Evolutionary conservation across 1,140 invertebrate species (phyloP).

Genomic region (Solen grandis): DNA sequence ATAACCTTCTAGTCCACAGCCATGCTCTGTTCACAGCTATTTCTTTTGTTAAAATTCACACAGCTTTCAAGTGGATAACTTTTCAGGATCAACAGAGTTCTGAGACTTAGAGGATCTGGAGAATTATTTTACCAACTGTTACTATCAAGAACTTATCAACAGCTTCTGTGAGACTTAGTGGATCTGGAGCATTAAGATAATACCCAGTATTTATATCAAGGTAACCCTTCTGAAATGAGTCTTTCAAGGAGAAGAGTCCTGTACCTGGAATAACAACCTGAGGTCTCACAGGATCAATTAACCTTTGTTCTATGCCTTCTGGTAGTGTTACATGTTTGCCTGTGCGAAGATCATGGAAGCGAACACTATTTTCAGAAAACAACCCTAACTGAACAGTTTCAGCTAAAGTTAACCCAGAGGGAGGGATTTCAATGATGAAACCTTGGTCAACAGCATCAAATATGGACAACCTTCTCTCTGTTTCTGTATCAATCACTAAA

Average conservation of each 20-base stretch:
- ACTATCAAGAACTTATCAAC: constrained; percentile 47
- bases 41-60: too few species aligned
- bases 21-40: too few species aligned
- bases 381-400: constrained; percentile 70
- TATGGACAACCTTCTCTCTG: constrained; percentile 84
- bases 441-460: constrained; percentile 82
- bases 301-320: constrained; percentile 45
- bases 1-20: too few species aligned
- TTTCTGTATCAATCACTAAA: constrained; percentile 88
- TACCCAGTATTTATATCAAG: constrained; percentile 50
- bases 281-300: constrained; percentile 38
- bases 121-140: constrained; percentile 51
- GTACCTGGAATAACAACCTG: constrained; percentile 46
- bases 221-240: constrained; percentile 34
- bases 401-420: constrained; percentile 63
- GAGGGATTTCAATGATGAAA: constrained; percentile 63
- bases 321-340: constrained; percentile 28
- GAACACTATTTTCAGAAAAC: constrained; percentile 49
- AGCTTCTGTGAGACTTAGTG: constrained; percentile 37
- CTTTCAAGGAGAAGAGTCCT: constrained; percentile 44
- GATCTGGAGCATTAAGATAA: constrained; percentile 49
- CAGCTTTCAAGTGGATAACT: too few species aligned
- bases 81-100: too few species aligned
- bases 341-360: constrained; percentile 47
- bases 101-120: too few species aligned